Conservation (phyloP, 2,113 vertebrate genomes). For the Mungos mungo region DNA sequence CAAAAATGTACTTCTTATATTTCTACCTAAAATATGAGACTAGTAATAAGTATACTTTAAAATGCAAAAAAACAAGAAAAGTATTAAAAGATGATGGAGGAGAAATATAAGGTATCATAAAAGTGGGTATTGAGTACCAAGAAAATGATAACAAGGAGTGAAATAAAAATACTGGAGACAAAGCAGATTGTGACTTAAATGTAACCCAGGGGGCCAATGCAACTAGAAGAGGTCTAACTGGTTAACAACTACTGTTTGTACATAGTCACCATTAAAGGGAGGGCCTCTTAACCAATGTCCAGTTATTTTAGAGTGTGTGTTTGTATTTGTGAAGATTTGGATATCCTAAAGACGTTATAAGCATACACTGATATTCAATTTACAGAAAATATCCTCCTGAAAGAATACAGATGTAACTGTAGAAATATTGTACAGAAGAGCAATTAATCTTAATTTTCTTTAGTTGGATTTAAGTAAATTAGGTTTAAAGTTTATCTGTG, state of each 20-base stretch:
- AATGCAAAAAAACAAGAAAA: not conserved
- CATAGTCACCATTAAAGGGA: not conserved
- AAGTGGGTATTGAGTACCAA: not conserved
- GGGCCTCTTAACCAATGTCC: not conserved
- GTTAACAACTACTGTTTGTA: not conserved
- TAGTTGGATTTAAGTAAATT: not conserved
- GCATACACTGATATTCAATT: not conserved
- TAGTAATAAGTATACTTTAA: not conserved
- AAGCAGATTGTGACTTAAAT: not conserved
- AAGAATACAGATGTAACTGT: not conserved
- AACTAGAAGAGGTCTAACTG: not conserved
- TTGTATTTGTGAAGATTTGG: not conserved
- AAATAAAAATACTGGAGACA: not conserved
- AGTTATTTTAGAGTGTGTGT: not conserved
- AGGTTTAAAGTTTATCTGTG: not conserved
- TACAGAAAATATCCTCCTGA: not conserved
- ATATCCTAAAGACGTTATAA: not conserved
- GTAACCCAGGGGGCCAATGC: not conserved
- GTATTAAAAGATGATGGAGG: not conserved
- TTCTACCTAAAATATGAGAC: not conserved
- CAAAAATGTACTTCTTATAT: not conserved
- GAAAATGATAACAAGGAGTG: not conserved
- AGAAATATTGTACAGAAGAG: not conserved
- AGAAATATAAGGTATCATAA: not conserved
- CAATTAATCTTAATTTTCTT: constrained; percentile 21